These are phyloP conservation scores for Virgularia gustaviana DNA, from an alignment of 92 coral and sea anemone species.

Conservation along the genomic window DNA sequence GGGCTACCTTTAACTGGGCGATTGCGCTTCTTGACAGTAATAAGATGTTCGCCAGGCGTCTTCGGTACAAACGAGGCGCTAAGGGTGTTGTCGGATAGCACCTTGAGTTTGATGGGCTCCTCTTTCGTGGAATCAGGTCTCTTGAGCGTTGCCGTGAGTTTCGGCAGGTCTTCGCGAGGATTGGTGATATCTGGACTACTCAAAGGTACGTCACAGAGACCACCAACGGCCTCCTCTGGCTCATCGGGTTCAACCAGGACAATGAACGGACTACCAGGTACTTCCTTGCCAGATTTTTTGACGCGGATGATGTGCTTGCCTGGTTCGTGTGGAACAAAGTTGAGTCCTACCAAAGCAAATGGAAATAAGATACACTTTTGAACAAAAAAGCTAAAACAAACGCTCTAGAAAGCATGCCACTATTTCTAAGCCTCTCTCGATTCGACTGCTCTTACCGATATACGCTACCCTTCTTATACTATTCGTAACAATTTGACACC, in stretches of 20 bases:
- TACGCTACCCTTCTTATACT: too few species aligned
- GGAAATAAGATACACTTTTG: too few species aligned
- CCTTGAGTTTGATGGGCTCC: conserved; percentile 77
- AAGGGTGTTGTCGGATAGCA: conserved; percentile 81
- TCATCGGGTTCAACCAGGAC: conserved; percentile 98
- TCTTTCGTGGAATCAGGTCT: conserved; percentile 78
- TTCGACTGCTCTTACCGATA: too few species aligned
- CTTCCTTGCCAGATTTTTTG: conserved; percentile 66
- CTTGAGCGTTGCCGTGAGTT: conserved; percentile 78
- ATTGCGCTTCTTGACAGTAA: conserved; percentile 79
- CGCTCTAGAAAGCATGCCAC: too few species aligned
- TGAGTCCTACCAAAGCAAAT: conserved; percentile 56
- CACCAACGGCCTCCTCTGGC: conserved; percentile 90
- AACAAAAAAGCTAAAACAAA: too few species aligned
- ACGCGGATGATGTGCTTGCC: conserved; percentile 91
- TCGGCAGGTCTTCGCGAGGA: conserved; percentile 77
- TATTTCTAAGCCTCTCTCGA: too few species aligned
- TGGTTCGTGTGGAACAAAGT: conserved; percentile 87
- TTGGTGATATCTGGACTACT: conserved; percentile 65
- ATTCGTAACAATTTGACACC: too few species aligned
- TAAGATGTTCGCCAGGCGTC: conserved; percentile 84
- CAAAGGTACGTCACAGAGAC: conserved; percentile 81
- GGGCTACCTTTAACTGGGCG: conserved; percentile 84
- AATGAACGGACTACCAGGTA: conserved; percentile 89
- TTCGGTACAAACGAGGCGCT: conserved; percentile 90